Evolutionary conservation across 2,888 invertebrate genomes (phyloP).

Genomic region (Seira sanloemensis): DNA sequence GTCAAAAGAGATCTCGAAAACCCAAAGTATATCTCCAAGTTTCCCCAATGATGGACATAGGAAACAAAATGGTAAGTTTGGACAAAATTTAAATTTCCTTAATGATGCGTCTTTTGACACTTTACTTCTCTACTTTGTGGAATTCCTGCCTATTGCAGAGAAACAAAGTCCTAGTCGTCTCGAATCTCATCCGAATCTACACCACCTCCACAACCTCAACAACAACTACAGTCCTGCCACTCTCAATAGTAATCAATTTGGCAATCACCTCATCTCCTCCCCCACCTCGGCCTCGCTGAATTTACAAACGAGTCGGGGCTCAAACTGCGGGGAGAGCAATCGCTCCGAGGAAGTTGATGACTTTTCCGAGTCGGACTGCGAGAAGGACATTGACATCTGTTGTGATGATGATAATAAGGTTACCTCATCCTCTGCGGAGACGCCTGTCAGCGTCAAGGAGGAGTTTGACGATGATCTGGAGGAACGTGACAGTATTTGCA

Average conservation of each 20-base stretch:
- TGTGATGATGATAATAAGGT: slow-evolving; percentile 74
- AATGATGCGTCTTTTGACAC: not conserved
- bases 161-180: slow-evolving; percentile 60
- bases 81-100: not conserved
- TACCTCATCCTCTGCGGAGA: slow-evolving; percentile 72
- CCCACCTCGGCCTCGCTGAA: no score
- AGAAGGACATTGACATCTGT: slow-evolving; percentile 74
- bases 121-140: not conserved
- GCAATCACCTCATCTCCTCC: slow-evolving; percentile 33
- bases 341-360: slow-evolving; percentile 70
- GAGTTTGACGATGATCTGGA: slow-evolving; percentile 71
- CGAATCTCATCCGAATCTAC: slow-evolving; percentile 55
- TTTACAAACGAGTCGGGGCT: slow-evolving; percentile 30
- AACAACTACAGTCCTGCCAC: slow-evolving; percentile 59
- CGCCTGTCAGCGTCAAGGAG: slow-evolving; percentile 71
- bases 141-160: slow-evolving; percentile 23
- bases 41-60: slow-evolving; percentile 71
- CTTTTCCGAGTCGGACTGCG: slow-evolving; percentile 73
- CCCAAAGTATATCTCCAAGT: slow-evolving; percentile 70
- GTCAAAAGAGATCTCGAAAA: slow-evolving; percentile 81
- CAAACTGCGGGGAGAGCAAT: slow-evolving; percentile 51
- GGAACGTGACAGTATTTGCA: slow-evolving; percentile 68
- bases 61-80: slow-evolving; percentile 71
- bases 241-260: slow-evolving; percentile 55
- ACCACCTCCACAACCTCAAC: slow-evolving; percentile 63